phyloP scores from a whole-genome alignment of 1,140 invertebrate species.

The Hyposmocoma kahamanoa region DNA sequence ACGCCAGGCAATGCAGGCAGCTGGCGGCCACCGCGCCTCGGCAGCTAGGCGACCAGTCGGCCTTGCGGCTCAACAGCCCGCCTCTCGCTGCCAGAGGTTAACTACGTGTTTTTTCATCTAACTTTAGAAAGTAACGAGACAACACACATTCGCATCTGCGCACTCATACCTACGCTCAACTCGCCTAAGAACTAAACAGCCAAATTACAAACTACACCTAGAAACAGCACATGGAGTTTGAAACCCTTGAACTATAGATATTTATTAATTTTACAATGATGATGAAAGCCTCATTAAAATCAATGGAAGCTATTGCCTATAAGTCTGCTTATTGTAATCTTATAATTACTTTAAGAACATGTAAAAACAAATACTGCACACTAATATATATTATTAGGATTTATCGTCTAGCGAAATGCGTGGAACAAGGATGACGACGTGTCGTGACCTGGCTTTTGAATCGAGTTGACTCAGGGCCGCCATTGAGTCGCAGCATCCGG shows the following conservation, averaged over 20 bases:
- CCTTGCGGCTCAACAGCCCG: slow-evolving; percentile 59
- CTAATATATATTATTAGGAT: no score
- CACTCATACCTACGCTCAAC: no score
- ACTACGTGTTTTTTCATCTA: slow-evolving; percentile 64
- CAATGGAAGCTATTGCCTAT: no score
- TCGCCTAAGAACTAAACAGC: background rate
- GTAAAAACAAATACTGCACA: no score
- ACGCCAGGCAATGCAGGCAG: background rate
- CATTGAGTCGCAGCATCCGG: slow-evolving; percentile 43
- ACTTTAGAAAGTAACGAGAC: slow-evolving; percentile 69
- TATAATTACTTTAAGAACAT: no score
- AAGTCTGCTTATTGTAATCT: no score
- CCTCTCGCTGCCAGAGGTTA: slow-evolving; percentile 66
- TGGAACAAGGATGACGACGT: slow-evolving; percentile 32
- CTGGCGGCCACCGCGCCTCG: slow-evolving; percentile 5
- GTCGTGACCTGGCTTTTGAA: slow-evolving; percentile 34
- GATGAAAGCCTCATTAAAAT: no score
- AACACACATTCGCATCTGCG: slow-evolving; percentile 17
- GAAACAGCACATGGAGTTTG: no score
- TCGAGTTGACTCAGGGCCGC: slow-evolving; percentile 29
- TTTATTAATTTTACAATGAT: no score
- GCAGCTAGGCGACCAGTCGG: slow-evolving; percentile 42
- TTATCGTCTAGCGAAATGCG: no score
- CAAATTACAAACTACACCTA: background rate
- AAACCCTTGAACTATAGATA: no score